These are phyloP conservation scores for Hetaerina americana DNA, from an alignment of 1,140 invertebrate genomes.

Conservation along the genomic window DNA sequence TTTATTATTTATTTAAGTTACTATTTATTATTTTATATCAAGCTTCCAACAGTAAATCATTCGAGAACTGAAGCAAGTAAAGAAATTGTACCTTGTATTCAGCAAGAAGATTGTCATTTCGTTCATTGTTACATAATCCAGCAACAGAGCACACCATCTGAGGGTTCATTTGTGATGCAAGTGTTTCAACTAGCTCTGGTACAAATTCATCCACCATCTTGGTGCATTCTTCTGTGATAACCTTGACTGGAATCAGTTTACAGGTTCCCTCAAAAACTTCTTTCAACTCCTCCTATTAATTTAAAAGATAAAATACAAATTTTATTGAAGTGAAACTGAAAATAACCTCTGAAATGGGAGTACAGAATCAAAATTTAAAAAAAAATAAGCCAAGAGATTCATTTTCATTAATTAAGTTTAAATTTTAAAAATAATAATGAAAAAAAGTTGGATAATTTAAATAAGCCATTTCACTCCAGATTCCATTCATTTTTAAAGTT, in stretches of 20 bases:
- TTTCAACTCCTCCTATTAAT: slow-evolving; percentile 58
- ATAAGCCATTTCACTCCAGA: no score
- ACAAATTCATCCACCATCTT: slow-evolving; percentile 73
- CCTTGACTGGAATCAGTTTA: slow-evolving; percentile 61
- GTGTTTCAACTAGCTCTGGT: slow-evolving; percentile 71
- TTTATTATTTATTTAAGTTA: no score
- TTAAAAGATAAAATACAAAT: no score
- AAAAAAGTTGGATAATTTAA: no score
- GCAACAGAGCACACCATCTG: slow-evolving; percentile 72
- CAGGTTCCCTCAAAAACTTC: slow-evolving; percentile 83
- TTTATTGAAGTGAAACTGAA: no score
- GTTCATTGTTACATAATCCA: slow-evolving; percentile 69
- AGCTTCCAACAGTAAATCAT: neutral
- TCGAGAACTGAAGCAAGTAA: neutral
- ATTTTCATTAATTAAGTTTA: no score
- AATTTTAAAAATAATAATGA: no score
- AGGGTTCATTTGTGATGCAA: slow-evolving; percentile 78
- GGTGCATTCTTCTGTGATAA: slow-evolving; percentile 62
- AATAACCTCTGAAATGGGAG: no score
- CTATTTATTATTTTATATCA: neutral
- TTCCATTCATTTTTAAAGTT: no score
- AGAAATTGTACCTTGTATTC: slow-evolving; percentile 29
- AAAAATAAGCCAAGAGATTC: no score
- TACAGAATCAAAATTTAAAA: no score
- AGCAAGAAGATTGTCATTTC: slow-evolving; percentile 50